Conservation (phyloP, 1,140 invertebrate species). For the Brevipalpus yothersi region DNA sequence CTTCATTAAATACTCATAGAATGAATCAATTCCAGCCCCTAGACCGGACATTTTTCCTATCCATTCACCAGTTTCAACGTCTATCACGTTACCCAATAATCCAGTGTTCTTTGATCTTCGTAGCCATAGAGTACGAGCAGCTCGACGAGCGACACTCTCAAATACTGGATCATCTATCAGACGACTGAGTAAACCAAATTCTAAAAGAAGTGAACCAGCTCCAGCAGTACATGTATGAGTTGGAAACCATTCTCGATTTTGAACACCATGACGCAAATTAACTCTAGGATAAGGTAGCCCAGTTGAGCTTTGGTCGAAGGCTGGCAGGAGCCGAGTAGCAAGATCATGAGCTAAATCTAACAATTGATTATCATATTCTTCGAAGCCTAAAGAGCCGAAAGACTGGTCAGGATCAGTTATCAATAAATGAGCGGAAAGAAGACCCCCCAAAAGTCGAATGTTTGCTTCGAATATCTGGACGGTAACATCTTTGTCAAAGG, state of each 20-base stretch:
- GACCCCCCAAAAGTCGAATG: conserved; percentile 31
- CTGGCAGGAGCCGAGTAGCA: conserved; percentile 30
- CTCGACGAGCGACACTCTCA: conserved; percentile 31
- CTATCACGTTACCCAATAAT: conserved; percentile 35
- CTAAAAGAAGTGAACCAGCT: conserved; percentile 34
- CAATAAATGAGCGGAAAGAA: conserved; percentile 40
- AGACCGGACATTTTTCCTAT: conserved; percentile 32
- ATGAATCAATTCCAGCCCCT: conserved; percentile 41
- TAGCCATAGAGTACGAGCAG: conserved; percentile 30
- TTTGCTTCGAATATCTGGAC: conserved; percentile 38
- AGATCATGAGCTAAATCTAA: conserved; percentile 34
- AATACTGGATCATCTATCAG: conserved; percentile 34
- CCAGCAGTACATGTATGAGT: conserved; percentile 40
- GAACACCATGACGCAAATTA: conserved; percentile 30
- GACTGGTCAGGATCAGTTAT: conserved; percentile 30
- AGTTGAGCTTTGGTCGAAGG: conserved; percentile 31
- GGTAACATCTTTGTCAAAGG: conserved; percentile 35
- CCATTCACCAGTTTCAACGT: conserved; percentile 39
- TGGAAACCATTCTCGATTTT: conserved; percentile 9
- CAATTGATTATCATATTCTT: conserved; percentile 32
- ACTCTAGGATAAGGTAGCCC: conserved; percentile 37
- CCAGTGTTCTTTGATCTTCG: conserved; percentile 32
- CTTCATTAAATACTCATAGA: conserved; percentile 41
- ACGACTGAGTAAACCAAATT: conserved; percentile 36
- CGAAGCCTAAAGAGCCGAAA: conserved; percentile 30